phyloP scores from a whole-genome alignment of 2,113 vertebrate species.

The Camelus bactrianus region DNA sequence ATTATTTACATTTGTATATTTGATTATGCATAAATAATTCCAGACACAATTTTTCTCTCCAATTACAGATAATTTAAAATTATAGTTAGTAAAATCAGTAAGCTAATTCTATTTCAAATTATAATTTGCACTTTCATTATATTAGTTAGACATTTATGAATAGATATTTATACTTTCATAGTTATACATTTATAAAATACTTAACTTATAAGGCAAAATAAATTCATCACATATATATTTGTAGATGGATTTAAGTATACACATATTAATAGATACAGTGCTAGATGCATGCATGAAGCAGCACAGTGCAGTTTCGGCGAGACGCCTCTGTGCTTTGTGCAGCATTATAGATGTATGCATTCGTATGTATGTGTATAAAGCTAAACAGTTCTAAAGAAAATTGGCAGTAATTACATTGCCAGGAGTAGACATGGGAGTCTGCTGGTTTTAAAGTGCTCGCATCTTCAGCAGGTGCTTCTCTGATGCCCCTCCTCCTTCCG shows the following conservation, averaged over 20 bases:
- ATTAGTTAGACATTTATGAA: neutral
- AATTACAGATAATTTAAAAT: neutral
- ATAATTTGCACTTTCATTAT: neutral
- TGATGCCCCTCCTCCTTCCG: neutral
- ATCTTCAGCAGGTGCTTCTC: fast-evolving
- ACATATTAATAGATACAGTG: neutral
- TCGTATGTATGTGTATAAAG: neutral
- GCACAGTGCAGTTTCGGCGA: neutral
- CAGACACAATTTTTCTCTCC: neutral
- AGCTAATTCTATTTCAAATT: neutral
- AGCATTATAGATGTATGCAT: too few species aligned
- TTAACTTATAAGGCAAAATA: neutral
- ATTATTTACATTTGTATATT: neutral
- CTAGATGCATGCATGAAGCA: too few species aligned
- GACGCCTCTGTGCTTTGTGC: neutral
- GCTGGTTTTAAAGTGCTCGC: neutral
- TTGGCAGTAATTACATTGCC: too few species aligned
- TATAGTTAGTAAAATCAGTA: neutral
- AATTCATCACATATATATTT: neutral
- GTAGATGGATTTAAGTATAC: neutral
- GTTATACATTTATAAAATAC: neutral
- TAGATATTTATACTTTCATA: neutral
- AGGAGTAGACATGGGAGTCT: fast-evolving
- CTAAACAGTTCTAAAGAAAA: neutral
- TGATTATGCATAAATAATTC: neutral